A percentile compares a stretch with the other conserved stretches of the same genome.
These are phyloP conservation scores for Sebastes fasciatus DNA, from an alignment of 2,113 vertebrate species.

Conservation along the genomic window DNA sequence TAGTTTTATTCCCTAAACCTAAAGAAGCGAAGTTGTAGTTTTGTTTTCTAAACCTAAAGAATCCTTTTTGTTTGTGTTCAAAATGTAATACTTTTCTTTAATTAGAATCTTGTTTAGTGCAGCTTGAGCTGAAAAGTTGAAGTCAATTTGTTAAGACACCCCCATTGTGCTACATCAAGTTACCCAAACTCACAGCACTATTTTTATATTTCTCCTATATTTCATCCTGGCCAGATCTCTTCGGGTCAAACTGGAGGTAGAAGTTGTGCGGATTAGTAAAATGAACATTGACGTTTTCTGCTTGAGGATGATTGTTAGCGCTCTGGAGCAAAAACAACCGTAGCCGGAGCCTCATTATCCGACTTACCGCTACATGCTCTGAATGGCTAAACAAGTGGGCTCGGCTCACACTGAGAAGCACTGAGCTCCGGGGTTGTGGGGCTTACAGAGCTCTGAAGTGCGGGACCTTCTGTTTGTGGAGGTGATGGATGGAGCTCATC, in stretches of 20 bases:
- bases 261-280: constrained; percentile 34
- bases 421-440: constrained; percentile 52
- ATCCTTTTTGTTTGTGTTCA: too few species aligned
- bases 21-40: too few species aligned
- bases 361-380: constrained; percentile 33
- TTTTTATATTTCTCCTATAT: background rate
- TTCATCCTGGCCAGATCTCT: background rate
- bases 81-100: background rate
- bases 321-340: constrained; percentile 48
- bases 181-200: background rate
- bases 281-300: constrained; percentile 43
- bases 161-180: background rate
- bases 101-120: background rate
- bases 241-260: background rate
- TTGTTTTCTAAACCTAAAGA: too few species aligned
- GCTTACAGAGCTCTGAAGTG: constrained; percentile 49
- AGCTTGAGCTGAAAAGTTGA: background rate
- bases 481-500: constrained; percentile 77
- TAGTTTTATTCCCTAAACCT: too few species aligned
- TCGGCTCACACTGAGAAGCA: constrained; percentile 3
- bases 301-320: constrained; percentile 53
- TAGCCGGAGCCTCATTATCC: constrained; percentile 64
- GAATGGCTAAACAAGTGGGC: constrained; percentile 37
- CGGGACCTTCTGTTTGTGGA: constrained; percentile 56
- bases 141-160: background rate